Conservation (phyloP, 2,113 vertebrate species). For the Callocephalon fimbriatum region DNA sequence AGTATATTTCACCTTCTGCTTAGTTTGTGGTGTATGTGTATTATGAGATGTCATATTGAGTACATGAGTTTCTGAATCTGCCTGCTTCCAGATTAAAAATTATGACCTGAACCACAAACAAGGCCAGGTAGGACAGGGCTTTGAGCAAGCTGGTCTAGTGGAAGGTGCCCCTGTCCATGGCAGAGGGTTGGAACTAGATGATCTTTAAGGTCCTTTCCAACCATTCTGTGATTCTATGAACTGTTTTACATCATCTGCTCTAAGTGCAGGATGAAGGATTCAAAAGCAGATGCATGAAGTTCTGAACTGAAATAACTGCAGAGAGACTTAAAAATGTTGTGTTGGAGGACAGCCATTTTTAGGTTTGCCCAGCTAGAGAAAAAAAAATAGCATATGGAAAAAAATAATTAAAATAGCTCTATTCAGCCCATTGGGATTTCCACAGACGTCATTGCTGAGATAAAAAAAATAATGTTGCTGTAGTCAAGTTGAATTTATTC, state of each 20-base stretch:
- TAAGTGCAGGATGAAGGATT: not conserved
- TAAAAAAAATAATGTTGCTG: conserved; percentile 34
- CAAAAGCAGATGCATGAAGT: conserved; percentile 42
- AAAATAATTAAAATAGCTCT: conserved; percentile 52
- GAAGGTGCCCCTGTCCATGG: not conserved
- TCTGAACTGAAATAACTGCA: not conserved
- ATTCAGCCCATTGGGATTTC: conserved; percentile 34
- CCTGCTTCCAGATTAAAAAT: not conserved
- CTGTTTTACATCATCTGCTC: not conserved
- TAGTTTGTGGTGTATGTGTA: not conserved
- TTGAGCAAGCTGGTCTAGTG: not conserved
- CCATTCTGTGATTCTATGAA: not conserved
- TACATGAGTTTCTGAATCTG: not conserved
- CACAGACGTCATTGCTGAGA: not conserved
- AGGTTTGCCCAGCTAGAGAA: conserved; percentile 48
- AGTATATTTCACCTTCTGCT: not conserved
- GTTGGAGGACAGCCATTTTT: conserved; percentile 47
- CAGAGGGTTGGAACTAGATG: not conserved
- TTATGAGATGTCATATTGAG: not conserved
- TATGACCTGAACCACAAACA: not conserved
- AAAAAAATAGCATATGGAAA: conserved; percentile 46
- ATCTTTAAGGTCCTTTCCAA: not conserved
- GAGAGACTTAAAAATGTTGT: not conserved
- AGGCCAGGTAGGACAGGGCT: not conserved
- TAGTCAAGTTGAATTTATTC: not conserved